These are phyloP conservation scores for Anomalospiza imberbis DNA, from an alignment of 2,797 vertebrate species.

Conservation along the genomic window DNA sequence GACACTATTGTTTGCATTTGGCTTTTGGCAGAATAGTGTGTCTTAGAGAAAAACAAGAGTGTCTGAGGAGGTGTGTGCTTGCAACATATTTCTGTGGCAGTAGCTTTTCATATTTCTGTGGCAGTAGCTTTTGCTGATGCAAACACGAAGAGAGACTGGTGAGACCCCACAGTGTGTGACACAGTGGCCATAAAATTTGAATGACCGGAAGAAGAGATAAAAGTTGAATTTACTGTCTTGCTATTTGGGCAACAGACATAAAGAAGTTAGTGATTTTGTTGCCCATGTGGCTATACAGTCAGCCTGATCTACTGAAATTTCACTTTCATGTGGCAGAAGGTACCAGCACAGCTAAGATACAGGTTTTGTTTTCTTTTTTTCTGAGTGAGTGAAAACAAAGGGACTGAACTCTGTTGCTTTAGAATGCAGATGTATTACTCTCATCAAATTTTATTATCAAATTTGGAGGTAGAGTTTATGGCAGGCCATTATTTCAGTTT, in stretches of 20 bases:
- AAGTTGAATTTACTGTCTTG: not conserved
- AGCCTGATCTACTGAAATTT: not conserved
- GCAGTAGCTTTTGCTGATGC: not conserved
- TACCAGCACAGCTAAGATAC: not conserved
- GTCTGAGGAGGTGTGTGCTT: not conserved
- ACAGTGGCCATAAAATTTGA: not conserved
- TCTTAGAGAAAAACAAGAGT: not conserved
- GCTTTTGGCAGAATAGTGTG: not conserved
- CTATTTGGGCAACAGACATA: not conserved
- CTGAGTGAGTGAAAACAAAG: not conserved
- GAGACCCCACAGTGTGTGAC: not conserved
- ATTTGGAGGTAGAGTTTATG: constrained; percentile 15
- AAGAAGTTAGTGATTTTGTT: not conserved
- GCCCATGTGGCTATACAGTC: not conserved
- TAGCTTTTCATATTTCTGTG: not conserved
- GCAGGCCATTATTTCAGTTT: not conserved
- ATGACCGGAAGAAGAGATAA: not conserved
- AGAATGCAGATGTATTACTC: not conserved
- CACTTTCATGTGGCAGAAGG: not conserved
- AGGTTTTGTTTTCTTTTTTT: not conserved
- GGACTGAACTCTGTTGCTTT: not conserved
- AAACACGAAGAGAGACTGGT: not conserved
- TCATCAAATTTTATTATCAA: constrained; percentile 15
- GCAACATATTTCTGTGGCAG: not conserved
- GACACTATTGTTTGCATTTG: not conserved